Evolutionary conservation across 2,888 invertebrate species (phyloP).

Genomic region (Caenorhabditis doughertyi): DNA sequence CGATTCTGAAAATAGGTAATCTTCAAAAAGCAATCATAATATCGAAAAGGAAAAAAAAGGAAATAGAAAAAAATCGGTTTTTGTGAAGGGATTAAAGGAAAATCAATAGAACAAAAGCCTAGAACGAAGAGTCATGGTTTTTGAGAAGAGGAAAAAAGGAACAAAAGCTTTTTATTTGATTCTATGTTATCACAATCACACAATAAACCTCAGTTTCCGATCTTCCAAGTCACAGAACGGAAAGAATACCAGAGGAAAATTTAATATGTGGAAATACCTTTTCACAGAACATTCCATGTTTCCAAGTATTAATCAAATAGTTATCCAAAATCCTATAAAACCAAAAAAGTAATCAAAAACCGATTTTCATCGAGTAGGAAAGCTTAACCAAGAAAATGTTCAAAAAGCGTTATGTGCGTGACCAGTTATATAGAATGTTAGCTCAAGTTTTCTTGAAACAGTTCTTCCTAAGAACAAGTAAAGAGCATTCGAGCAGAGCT

Average conservation of each 20-base stretch:
- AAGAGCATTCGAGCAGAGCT: conserved; percentile 29
- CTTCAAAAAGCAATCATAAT: not conserved
- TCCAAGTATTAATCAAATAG: no score
- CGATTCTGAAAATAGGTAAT: conserved; percentile 19
- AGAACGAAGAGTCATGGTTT: conserved; percentile 17
- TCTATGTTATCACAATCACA: conserved; percentile 4
- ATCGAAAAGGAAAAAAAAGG: conserved; percentile 5
- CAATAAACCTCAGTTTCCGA: not conserved
- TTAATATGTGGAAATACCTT: not conserved
- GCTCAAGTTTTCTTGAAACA: conserved; percentile 28
- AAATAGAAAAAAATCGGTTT: conserved; percentile 2
- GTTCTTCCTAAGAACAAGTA: conserved; percentile 49
- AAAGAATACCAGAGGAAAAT: not conserved
- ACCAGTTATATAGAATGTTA: conserved; percentile 36
- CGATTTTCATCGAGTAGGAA: no score
- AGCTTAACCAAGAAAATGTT: conserved; percentile 38
- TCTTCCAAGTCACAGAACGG: not conserved
- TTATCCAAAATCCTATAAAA: no score
- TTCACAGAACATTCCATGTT: not conserved
- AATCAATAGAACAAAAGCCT: conserved; percentile 24
- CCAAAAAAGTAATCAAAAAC: no score
- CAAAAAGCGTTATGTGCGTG: conserved; percentile 57
- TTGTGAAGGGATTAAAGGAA: conserved; percentile 20
- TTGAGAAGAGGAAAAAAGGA: conserved; percentile 12
- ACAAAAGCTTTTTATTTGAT: not conserved